A percentile compares a stretch with the other conserved stretches of the same genome.
phyloP scores from a whole-genome alignment of 2,797 vertebrate genomes.

The Chromobotia macracanthus region DNA sequence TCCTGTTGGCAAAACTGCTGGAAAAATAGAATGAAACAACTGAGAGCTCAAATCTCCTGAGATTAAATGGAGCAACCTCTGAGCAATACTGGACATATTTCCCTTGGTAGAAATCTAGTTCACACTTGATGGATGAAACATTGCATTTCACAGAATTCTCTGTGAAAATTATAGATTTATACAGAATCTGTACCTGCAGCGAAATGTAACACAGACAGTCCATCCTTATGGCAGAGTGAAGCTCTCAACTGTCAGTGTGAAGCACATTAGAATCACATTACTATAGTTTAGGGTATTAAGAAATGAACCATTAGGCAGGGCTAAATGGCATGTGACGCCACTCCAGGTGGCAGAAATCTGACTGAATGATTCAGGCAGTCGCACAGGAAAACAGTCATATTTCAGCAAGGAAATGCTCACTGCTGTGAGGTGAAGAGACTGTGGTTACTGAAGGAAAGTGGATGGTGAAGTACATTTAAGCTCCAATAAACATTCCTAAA shows the following conservation, averaged over 20 bases:
- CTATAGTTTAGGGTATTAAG: constrained; percentile 73
- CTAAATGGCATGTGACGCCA: constrained; percentile 76
- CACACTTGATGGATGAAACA: constrained; percentile 22
- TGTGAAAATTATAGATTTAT: constrained; percentile 35
- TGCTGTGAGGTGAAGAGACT: constrained; percentile 16
- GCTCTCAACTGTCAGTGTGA: constrained; percentile 45
- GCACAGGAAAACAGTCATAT: constrained; percentile 28
- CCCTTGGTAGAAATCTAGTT: constrained; percentile 16
- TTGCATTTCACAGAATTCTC: neutral
- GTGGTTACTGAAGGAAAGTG: constrained; percentile 9
- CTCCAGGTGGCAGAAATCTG: constrained; percentile 76
- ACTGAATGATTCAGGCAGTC: constrained; percentile 70
- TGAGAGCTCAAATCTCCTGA: neutral
- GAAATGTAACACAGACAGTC: constrained; percentile 25
- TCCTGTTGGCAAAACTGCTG: neutral
- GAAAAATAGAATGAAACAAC: neutral
- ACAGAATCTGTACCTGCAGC: constrained; percentile 4
- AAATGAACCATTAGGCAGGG: constrained; percentile 76
- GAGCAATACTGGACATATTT: neutral
- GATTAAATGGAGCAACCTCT: neutral
- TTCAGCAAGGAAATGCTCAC: constrained; percentile 8
- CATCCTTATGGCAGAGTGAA: neutral
- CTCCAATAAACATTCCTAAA: constrained; percentile 22
- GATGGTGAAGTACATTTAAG: constrained; percentile 6
- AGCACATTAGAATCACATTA: constrained; percentile 59